These are phyloP conservation scores for Neoascia interrupta DNA, from an alignment of 2,888 invertebrate species.

Conservation along the genomic window DNA sequence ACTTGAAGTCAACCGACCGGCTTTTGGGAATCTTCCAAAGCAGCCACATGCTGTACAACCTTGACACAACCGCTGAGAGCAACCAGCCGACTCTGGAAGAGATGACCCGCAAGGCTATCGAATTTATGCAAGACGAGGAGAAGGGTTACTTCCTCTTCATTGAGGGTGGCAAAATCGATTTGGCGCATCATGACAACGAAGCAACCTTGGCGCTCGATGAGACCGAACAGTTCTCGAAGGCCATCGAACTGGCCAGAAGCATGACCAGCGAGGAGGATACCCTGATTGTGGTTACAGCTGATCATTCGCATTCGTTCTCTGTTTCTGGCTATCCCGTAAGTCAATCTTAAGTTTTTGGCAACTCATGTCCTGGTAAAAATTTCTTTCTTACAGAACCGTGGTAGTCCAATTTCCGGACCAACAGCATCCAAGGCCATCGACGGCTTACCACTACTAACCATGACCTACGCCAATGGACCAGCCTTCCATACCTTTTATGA, in stretches of 20 bases:
- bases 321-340: constrained; percentile 86
- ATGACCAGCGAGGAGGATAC: constrained; percentile 86
- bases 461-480: constrained; percentile 89
- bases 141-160: constrained; percentile 90
- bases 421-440: constrained; percentile 78
- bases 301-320: constrained; percentile 89
- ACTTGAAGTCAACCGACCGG: constrained; percentile 81
- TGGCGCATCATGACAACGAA: constrained; percentile 76
- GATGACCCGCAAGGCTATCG: constrained; percentile 89
- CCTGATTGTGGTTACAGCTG: constrained; percentile 89
- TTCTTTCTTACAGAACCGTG: constrained; percentile 72
- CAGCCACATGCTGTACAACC: constrained; percentile 86
- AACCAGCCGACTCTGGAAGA: constrained; percentile 85
- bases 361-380: neutral
- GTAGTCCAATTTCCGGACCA: constrained; percentile 73
- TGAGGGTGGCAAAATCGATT: constrained; percentile 82
- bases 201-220: constrained; percentile 78
- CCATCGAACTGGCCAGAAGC: constrained; percentile 84
- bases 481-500: constrained; percentile 80
- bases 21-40: constrained; percentile 85
- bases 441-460: constrained; percentile 83
- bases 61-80: constrained; percentile 81
- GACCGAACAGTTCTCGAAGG: constrained; percentile 86
- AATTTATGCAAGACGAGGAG: constrained; percentile 83
- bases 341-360: too few species aligned